phyloP scores from a whole-genome alignment of 1,140 invertebrate genomes.

The Acromyrmex charruanus region DNA sequence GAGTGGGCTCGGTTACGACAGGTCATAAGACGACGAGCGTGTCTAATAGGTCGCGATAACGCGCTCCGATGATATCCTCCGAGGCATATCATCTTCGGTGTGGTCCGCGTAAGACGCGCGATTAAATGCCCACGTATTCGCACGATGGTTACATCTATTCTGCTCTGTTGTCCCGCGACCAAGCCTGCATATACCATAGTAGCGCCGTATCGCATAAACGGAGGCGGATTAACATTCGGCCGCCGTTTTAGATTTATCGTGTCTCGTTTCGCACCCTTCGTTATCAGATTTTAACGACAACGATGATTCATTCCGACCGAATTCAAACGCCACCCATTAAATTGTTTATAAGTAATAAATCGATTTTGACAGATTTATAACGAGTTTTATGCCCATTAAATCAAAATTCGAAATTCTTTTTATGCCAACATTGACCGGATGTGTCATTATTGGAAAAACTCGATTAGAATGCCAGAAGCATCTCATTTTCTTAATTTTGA shows the following conservation, averaged over 20 bases:
- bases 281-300: conserved; percentile 44
- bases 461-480: not conserved
- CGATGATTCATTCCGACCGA: conserved; percentile 24
- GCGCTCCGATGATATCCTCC: conserved; percentile 79
- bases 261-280: not conserved
- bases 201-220: conserved; percentile 46
- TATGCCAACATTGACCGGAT: not conserved
- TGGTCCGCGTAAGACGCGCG: conserved; percentile 77
- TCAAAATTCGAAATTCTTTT: not conserved
- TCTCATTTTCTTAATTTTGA: not conserved
- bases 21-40: conserved; percentile 79
- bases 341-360: conserved; percentile 18
- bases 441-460: not conserved
- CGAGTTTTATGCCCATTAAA: not conserved
- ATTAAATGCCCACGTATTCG: conserved; percentile 70
- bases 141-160: conserved; percentile 12
- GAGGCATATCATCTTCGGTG: conserved; percentile 76
- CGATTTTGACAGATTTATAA: not conserved
- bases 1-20: conserved; percentile 78
- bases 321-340: conserved; percentile 5
- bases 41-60: conserved; percentile 82
- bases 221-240: conserved; percentile 54
- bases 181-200: not conserved
- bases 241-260: conserved; percentile 42
- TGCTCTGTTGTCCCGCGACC: conserved; percentile 1